Percentiles rank a stretch among this genome's conserved stretches.
Evolutionary conservation across 2,113 vertebrate species (phyloP).

Genomic region (Odontophorus gujanensis): DNA sequence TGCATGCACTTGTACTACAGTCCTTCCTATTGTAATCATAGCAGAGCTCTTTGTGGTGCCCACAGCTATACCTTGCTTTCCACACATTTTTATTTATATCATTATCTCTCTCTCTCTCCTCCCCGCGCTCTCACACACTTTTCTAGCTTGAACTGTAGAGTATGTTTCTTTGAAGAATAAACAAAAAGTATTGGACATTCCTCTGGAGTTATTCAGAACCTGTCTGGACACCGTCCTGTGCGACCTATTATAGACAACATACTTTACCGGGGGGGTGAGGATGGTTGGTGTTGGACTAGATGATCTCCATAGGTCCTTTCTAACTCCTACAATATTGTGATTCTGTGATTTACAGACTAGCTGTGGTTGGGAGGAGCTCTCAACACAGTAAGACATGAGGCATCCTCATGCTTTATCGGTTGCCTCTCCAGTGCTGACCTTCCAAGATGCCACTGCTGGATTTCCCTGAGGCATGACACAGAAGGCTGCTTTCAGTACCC

Average conservation of each 20-base stretch:
- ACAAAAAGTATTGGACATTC: not conserved
- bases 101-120: not conserved
- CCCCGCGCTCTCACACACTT: not conserved
- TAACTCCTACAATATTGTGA: too few relatives aligned
- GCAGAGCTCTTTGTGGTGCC: accelerated
- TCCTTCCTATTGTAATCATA: not conserved
- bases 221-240: too few relatives aligned
- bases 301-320: too few relatives aligned
- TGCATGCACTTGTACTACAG: not conserved
- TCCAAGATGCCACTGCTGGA: not conserved
- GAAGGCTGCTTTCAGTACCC: not conserved
- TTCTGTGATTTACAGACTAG: not conserved
- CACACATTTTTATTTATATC: not conserved
- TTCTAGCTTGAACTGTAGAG: not conserved
- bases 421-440: not conserved
- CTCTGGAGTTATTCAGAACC: too few relatives aligned
- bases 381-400: not conserved
- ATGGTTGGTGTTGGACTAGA: too few relatives aligned
- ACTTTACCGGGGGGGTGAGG: too few relatives aligned
- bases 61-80: not conserved
- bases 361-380: not conserved
- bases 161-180: not conserved
- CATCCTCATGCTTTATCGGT: not conserved
- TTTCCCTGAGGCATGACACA: not conserved
- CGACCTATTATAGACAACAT: too few relatives aligned